phyloP scores from a whole-genome alignment of 2,113 vertebrate species.

The Heptranchias perlo region DNA sequence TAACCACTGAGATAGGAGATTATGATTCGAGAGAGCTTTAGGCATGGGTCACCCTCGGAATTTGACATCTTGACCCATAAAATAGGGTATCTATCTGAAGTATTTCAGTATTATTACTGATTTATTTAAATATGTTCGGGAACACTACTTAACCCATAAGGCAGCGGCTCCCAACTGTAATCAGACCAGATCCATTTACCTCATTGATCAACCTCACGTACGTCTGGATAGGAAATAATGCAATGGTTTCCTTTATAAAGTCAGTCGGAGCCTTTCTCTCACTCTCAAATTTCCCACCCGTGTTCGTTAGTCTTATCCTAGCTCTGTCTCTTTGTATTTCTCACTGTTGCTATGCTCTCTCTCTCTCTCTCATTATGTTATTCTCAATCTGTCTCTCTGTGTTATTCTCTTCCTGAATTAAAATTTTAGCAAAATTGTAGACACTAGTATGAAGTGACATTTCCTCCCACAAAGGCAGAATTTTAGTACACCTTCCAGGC shows the following conservation, averaged over 20 bases:
- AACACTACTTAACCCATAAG: not conserved
- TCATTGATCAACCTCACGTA: not conserved
- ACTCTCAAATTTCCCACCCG: not conserved
- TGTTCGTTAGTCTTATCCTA: too few species aligned
- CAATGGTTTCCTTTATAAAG: not conserved
- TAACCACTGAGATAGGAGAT: not conserved
- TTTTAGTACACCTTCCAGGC: not conserved
- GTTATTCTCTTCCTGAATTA: too few species aligned
- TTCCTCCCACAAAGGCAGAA: not conserved
- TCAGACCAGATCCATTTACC: not conserved
- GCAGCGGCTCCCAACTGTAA: too few species aligned
- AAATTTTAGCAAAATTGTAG: not conserved
- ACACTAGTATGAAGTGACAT: too few species aligned
- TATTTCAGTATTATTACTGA: not conserved
- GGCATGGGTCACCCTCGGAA: not conserved
- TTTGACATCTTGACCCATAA: too few species aligned
- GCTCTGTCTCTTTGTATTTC: not conserved
- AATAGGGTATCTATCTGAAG: not conserved
- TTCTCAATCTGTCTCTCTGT: not conserved
- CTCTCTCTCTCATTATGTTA: too few species aligned
- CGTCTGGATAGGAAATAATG: not conserved
- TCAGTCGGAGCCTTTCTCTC: not conserved
- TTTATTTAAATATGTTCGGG: not conserved
- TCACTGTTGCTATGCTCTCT: not conserved
- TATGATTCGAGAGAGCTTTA: not conserved